A percentile compares a stretch with the other conserved stretches of the same genome.
These are phyloP conservation scores for Indicator maculatus DNA, from an alignment of 2,113 vertebrate genomes.

Conservation along the genomic window DNA sequence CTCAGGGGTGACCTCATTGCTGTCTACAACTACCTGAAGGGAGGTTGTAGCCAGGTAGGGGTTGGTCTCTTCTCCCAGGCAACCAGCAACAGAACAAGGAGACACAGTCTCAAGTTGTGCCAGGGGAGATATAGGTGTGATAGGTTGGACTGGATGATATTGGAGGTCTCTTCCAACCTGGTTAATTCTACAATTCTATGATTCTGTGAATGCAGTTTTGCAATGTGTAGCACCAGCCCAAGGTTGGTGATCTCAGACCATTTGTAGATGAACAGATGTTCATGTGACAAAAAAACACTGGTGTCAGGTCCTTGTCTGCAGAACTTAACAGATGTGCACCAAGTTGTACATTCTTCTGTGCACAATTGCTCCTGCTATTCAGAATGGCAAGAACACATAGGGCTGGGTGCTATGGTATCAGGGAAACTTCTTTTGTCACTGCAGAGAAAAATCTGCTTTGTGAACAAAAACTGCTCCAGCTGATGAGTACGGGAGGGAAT, in stretches of 20 bases:
- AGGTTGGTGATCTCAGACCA: not conserved
- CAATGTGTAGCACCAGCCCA: not conserved
- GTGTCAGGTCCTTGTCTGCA: not conserved
- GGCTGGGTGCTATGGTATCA: rapidly evolving
- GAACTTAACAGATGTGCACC: not conserved
- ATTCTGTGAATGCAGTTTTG: not conserved
- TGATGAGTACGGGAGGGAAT: not conserved
- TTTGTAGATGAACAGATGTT: not conserved
- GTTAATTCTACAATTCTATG: too few relatives aligned
- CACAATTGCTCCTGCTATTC: not conserved
- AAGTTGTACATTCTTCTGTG: not conserved
- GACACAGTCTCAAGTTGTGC: too few relatives aligned
- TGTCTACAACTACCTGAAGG: too few relatives aligned
- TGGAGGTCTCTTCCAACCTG: too few relatives aligned
- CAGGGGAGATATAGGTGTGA: too few relatives aligned
- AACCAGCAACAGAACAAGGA: too few relatives aligned
- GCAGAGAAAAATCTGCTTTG: not conserved
- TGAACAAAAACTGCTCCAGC: not conserved
- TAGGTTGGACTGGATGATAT: too few relatives aligned
- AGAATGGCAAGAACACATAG: not conserved
- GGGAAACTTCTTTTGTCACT: not conserved
- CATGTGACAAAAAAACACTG: not conserved
- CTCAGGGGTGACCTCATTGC: too few relatives aligned
- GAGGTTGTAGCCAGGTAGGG: too few relatives aligned
- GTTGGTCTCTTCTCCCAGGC: too few relatives aligned